These are phyloP conservation scores for Oryzias woworae DNA, from an alignment of 2,113 vertebrate genomes.

Conservation along the genomic window DNA sequence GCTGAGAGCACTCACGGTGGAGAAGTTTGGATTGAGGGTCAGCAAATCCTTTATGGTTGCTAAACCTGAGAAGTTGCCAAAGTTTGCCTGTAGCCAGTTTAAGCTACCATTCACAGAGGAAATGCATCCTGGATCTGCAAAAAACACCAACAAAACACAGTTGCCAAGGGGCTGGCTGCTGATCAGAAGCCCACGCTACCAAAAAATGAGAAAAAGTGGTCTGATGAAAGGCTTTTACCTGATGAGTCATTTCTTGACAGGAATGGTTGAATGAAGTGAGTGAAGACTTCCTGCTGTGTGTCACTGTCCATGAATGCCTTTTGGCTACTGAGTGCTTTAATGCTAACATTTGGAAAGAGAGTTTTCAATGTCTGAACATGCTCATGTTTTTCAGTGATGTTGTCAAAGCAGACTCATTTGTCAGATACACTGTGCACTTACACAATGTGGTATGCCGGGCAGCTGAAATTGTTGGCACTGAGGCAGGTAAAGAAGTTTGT, in stretches of 20 bases:
- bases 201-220: neutral
- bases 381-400: neutral
- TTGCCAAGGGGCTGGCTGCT: no score
- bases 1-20: constrained; percentile 40
- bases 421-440: neutral
- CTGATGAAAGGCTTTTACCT: constrained; percentile 26
- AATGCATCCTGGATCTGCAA: constrained; percentile 52
- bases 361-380: constrained; percentile 1
- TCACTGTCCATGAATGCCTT: neutral
- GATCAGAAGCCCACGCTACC: no score
- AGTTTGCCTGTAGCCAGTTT: constrained; percentile 49
- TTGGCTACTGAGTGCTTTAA: neutral
- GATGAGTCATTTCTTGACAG: no score
- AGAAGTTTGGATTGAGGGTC: constrained; percentile 51
- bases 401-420: neutral
- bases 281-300: no score
- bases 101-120: neutral
- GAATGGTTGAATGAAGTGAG: no score
- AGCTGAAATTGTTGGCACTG: constrained; percentile 15
- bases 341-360: constrained; percentile 19
- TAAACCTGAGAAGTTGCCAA: constrained; percentile 40
- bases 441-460: constrained; percentile 7
- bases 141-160: neutral
- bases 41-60: constrained; percentile 36
- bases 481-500: constrained; percentile 8